phyloP scores from a whole-genome alignment of 2,888 invertebrate species.

The Melieria crassipennis region DNA sequence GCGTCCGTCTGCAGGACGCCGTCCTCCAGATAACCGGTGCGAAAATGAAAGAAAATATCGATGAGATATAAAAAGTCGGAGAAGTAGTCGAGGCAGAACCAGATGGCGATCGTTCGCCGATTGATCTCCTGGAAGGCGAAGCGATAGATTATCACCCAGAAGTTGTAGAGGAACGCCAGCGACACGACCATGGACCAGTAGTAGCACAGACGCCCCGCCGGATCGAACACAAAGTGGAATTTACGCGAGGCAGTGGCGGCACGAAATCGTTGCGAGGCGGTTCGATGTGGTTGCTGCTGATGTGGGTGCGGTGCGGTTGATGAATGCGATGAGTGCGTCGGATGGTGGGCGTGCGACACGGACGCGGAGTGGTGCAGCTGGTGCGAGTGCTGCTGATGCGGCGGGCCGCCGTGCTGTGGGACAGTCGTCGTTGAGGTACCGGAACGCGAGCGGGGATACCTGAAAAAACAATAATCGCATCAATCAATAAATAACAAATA shows the following conservation, averaged over 20 bases:
- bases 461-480: slow-evolving; percentile 30
- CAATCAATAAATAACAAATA: not conserved
- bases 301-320: slow-evolving; percentile 42
- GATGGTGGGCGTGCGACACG: slow-evolving; percentile 44
- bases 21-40: slow-evolving; percentile 97
- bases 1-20: slow-evolving; percentile 97
- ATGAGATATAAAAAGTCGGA: slow-evolving; percentile 95
- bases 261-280: slow-evolving; percentile 61
- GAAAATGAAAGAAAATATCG: slow-evolving; percentile 97
- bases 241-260: slow-evolving; percentile 67
- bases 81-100: slow-evolving; percentile 97
- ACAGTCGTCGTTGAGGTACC: slow-evolving; percentile 48
- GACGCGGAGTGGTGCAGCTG: slow-evolving; percentile 44
- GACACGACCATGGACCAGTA: slow-evolving; percentile 98
- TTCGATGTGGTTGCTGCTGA: slow-evolving; percentile 53
- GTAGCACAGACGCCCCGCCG: slow-evolving; percentile 94
- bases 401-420: slow-evolving; percentile 51
- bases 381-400: slow-evolving; percentile 42
- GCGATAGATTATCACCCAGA: slow-evolving; percentile 98
- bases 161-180: slow-evolving; percentile 94
- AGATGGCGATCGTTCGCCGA: slow-evolving; percentile 89
- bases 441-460: slow-evolving; percentile 57
- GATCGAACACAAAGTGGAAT: slow-evolving; percentile 98
- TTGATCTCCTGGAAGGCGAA: slow-evolving; percentile 99
- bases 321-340: slow-evolving; percentile 48